phyloP scores from a whole-genome alignment of 2,113 vertebrate genomes.

The Semicossyphus pulcher region DNA sequence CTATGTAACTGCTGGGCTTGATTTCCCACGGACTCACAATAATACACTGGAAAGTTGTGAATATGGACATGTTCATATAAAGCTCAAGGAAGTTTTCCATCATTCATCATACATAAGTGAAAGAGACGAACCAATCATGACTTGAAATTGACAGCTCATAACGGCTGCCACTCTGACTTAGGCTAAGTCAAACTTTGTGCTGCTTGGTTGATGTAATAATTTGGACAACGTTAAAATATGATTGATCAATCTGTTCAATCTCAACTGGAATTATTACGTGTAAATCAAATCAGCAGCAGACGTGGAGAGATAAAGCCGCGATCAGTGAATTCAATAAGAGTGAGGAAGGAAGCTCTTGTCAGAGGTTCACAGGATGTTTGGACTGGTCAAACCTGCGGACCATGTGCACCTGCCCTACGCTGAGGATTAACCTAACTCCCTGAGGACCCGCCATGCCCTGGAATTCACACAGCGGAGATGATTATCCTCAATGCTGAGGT shows the following conservation, averaged over 20 bases:
- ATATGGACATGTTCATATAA: neutral
- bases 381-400: slow-evolving; percentile 20
- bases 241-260: neutral
- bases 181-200: neutral
- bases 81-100: neutral
- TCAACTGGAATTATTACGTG: neutral
- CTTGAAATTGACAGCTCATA: neutral
- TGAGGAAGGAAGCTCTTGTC: neutral
- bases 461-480: slow-evolving; percentile 18
- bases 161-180: neutral
- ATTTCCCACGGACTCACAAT: neutral
- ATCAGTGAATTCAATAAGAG: neutral
- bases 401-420: slow-evolving; percentile 15
- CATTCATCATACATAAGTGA: neutral
- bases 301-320: too few species aligned
- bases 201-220: neutral
- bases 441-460: neutral
- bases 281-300: neutral
- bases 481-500: slow-evolving; percentile 21
- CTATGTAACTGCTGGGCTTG: neutral
- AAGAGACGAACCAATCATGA: neutral
- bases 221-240: neutral
- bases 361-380: slow-evolving; percentile 6
- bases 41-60: neutral
- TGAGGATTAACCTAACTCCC: slow-evolving; percentile 16